Conservation (phyloP, 2,888 invertebrate genomes). For the Craniophora ligustri region DNA sequence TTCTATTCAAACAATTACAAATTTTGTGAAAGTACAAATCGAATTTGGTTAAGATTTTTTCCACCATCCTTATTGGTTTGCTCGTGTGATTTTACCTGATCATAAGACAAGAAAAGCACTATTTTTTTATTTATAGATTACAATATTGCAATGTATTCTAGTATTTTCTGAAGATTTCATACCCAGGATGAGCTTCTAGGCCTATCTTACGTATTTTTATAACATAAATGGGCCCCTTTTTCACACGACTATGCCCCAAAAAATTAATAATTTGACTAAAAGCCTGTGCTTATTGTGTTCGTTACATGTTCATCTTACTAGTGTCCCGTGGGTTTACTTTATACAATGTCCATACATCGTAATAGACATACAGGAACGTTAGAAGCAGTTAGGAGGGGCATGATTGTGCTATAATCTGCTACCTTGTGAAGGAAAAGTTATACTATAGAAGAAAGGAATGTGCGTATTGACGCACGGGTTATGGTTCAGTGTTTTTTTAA, state of each 20-base stretch:
- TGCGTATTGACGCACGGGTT: constrained; percentile 27
- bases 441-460: constrained; percentile 41
- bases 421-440: constrained; percentile 80
- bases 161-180: too few relatives aligned
- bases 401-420: constrained; percentile 82
- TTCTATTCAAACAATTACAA: too few relatives aligned
- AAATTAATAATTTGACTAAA: constrained; percentile 48
- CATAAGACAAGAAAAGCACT: too few relatives aligned
- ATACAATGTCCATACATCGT: constrained; percentile 43
- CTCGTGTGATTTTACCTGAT: too few relatives aligned
- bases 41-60: too few relatives aligned
- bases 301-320: constrained; percentile 31
- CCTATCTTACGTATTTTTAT: too few relatives aligned
- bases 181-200: too few relatives aligned
- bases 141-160: too few relatives aligned
- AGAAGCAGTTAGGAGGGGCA: constrained; percentile 80
- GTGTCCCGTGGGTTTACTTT: constrained; percentile 41
- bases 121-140: too few relatives aligned
- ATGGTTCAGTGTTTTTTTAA: constrained; percentile 13
- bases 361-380: constrained; percentile 48
- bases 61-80: too few relatives aligned
- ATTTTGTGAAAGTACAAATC: too few relatives aligned
- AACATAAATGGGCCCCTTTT: constrained; percentile 1
- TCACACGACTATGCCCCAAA: constrained; percentile 47
- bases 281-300: constrained; percentile 58